Base-by-base conservation (phyloP, 2,113 vertebrate genomes). In the Calidris pygmaea region DNA sequence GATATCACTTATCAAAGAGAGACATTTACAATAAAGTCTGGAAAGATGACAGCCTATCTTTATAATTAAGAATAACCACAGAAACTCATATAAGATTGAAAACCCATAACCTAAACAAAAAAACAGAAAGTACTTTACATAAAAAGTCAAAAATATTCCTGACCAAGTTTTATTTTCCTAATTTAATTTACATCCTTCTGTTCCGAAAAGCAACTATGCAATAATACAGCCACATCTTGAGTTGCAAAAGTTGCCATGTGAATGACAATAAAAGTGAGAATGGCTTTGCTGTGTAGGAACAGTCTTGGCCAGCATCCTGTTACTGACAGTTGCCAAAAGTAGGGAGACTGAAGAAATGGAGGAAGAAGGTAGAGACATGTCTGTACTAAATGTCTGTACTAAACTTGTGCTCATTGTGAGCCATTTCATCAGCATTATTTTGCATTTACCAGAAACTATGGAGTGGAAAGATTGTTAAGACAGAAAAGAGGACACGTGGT, bases 1-100 rank as follows among this genome's bases (percentile, higher is more conserved):
- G 78, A 95, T 92, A 97, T 47, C 37, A 34, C 68, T 96, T 93
- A 89, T 93, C 89, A 95, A 56, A 74, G 34, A 67, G 35, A 96
- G 65, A n/a, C 80, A 76, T 85, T 95, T 91, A 88, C 75, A 67
- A 30, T 48, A 82, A 80, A 75, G 58, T 74, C 29, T 76, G 56
- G 32, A 56, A 85, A 68, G 39, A 66, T 75, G 78, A 60, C 82
- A 81, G 39, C 13, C 1, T 71, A 29, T 92, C 45, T 87, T 77
- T 63, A 71, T 43, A 93, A 88, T 86, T 62, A 91, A 53, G 23
- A 56, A 35, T 45, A 92, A 77, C 86, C 77, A 35, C 6, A 1
- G 30, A 72, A 92, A 85, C 45, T 50, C 37, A 4, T 34, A 26
- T 11, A 18, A 78, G 35, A 29, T 60, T 62, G 41, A 78, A 63